A percentile compares a stretch with the other conserved stretches of the same genome.
phyloP scores from a whole-genome alignment of 2,888 invertebrate species.

The Drosophila mimica region DNA sequence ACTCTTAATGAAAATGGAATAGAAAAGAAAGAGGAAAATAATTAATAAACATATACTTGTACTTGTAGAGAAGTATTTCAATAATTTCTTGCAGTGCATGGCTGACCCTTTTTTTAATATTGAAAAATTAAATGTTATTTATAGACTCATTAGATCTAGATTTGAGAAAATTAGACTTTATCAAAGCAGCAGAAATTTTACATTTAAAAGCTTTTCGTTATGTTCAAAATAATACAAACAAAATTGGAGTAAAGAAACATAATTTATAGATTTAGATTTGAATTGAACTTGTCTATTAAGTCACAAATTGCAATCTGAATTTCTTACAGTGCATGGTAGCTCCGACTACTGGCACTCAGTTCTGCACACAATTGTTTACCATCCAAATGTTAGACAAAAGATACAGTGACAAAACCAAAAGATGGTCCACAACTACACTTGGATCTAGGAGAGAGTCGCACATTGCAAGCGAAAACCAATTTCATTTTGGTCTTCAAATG shows the following conservation, averaged over 20 bases:
- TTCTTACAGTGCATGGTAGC: conserved; percentile 2
- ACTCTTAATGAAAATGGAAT: too few relatives aligned
- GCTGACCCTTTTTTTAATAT: too few relatives aligned
- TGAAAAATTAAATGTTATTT: too few relatives aligned
- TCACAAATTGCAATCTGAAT: neutral
- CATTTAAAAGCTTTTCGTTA: neutral
- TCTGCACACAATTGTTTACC: conserved; percentile 8
- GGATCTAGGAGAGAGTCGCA: conserved; percentile 5
- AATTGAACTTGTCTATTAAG: neutral
- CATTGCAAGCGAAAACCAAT: conserved; percentile 54
- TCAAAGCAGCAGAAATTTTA: neutral
- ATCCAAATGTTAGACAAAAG: conserved; percentile 18
- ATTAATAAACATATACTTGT: too few relatives aligned
- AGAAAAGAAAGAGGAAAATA: neutral
- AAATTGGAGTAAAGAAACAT: neutral
- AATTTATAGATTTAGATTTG: neutral
- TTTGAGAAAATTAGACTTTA: too few relatives aligned
- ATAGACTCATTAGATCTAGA: too few relatives aligned
- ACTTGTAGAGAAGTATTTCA: too few relatives aligned
- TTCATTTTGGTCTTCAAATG: conserved; percentile 52
- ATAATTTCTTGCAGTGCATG: too few relatives aligned
- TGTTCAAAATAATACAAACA: neutral
- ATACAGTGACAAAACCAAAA: conserved; percentile 30
- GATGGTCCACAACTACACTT: conserved; percentile 25
- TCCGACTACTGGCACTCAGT: neutral